Evolutionary conservation across 2,113 vertebrate species (phyloP), one percentile per base, ranked within the genome.

Genomic region (Vulpes vulpes): DNA sequence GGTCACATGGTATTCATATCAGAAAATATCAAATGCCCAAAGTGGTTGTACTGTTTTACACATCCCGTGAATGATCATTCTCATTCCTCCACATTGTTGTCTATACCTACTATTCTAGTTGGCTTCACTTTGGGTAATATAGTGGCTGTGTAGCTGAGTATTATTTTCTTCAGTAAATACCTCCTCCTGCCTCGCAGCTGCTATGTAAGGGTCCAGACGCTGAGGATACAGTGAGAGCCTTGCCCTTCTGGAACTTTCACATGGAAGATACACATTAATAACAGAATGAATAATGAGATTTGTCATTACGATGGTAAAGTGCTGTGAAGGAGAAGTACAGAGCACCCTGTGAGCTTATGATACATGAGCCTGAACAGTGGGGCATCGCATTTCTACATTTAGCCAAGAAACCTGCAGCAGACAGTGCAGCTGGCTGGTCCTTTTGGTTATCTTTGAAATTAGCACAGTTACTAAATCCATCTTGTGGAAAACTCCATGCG

Each of bases 181-280:
- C 8, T 11, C 1, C 25, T 53, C 1, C 35, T 4, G 7, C 74
- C 43, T 78, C 74, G 35, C 2, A 11, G 55, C 25, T 73, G 15
- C 87, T 78, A 0, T 19, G 38, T 62, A 35, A 67, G 65, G 30
- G 8, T 65, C 22, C 0, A 79, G 64, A 25, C 51, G 25, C 55
- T n/a, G 17, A 84, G 27, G 32, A 57, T 67, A 16, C 27, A 64
- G 53, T 67, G 76, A 89, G 25, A 62, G 14, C 64, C 19, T 43
- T 82, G 43, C 38, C 74, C 92, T 93, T 88, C 71, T 80, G 19
- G 27, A 79, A 55, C 79, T 93, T 80, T n/a, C 23, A 85, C n/a
- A 12, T 35, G 30, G 65, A 67, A 88, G 59, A 62, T 78, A 76
- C 43, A 57, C n/a, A 43, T 16, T 53, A 91, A 55, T 67, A 51